phyloP scores from a whole-genome alignment of 2,888 invertebrate species.

The Heteromurus nitidus region DNA sequence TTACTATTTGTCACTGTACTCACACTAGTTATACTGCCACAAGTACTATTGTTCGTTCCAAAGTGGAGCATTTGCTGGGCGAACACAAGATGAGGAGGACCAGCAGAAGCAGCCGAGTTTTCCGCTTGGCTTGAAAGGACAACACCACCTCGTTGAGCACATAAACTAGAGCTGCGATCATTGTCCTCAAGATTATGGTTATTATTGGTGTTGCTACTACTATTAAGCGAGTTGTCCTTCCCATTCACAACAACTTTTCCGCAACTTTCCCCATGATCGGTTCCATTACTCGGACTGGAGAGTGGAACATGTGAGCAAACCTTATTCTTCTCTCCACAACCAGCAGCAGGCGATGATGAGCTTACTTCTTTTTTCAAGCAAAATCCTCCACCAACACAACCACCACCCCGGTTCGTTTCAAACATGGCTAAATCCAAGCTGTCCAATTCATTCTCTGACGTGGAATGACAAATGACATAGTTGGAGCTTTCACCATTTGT shows the following conservation, averaged over 20 bases:
- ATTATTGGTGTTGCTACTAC: conserved; percentile 12
- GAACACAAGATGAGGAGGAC: conserved; percentile 34
- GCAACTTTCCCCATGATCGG: conserved; percentile 34
- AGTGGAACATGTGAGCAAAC: too few relatives aligned
- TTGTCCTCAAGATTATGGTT: conserved; percentile 5
- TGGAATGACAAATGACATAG: conserved; percentile 61
- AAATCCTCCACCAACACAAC: not conserved
- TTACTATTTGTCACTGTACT: conserved; percentile 16
- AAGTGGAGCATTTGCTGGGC: conserved; percentile 34
- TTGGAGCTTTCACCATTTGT: conserved; percentile 36
- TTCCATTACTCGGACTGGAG: too few relatives aligned
- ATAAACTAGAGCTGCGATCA: conserved; percentile 49
- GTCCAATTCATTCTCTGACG: conserved; percentile 79
- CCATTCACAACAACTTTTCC: conserved; percentile 36
- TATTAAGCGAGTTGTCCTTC: not conserved
- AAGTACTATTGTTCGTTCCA: conserved; percentile 22
- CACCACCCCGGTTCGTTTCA: conserved; percentile 77
- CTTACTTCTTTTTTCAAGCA: too few relatives aligned
- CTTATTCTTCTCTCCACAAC: too few relatives aligned
- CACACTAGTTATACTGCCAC: conserved; percentile 40
- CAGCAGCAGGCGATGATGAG: too few relatives aligned
- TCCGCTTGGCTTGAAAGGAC: not conserved
- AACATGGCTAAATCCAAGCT: conserved; percentile 82
- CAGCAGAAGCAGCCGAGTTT: too few relatives aligned
- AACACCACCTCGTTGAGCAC: conserved; percentile 49